Conservation (phyloP, 2,888 invertebrate species). For the Synergus umbraculus region DNA sequence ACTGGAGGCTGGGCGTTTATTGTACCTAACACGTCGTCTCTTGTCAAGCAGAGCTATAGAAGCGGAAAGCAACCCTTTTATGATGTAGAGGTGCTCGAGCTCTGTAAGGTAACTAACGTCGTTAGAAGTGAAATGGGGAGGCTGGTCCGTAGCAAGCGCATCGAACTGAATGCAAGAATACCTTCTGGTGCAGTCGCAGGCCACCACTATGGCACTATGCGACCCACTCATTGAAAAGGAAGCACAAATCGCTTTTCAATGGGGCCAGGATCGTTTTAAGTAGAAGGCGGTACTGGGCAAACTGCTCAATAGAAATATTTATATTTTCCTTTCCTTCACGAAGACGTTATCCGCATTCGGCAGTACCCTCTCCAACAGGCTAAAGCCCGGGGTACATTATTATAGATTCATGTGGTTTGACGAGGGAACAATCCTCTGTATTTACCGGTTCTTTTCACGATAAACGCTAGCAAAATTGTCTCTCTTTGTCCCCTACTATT, state of each 20-base stretch:
- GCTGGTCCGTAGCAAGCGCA: slow-evolving; percentile 13
- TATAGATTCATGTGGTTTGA: slow-evolving; percentile 74
- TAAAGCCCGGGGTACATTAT: slow-evolving; percentile 59
- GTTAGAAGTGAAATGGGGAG: slow-evolving; percentile 11
- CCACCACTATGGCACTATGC: neutral
- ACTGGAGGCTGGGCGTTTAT: slow-evolving; percentile 59
- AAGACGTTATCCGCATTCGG: slow-evolving; percentile 15
- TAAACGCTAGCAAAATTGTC: slow-evolving; percentile 64
- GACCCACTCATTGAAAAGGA: slow-evolving; percentile 26
- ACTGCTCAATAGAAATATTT: slow-evolving; percentile 70
- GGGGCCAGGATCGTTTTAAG: slow-evolving; percentile 57
- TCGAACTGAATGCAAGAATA: slow-evolving; percentile 25
- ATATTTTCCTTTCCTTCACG: slow-evolving; percentile 65
- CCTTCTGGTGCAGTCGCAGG: slow-evolving; percentile 5
- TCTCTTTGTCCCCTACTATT: slow-evolving; percentile 62
- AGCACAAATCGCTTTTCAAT: slow-evolving; percentile 38
- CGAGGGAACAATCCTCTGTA: slow-evolving; percentile 70
- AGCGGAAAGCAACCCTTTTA: slow-evolving; percentile 33
- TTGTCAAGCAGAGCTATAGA: slow-evolving; percentile 29
- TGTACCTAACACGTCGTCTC: slow-evolving; percentile 64
- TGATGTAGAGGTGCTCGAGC: slow-evolving; percentile 31
- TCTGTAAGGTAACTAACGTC: slow-evolving; percentile 33
- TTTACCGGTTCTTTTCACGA: slow-evolving; percentile 60
- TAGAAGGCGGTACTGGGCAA: slow-evolving; percentile 27
- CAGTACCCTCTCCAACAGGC: slow-evolving; percentile 1